These are phyloP conservation scores for Eucera pruinosa DNA, from an alignment of 2,888 invertebrate genomes.

Conservation along the genomic window DNA sequence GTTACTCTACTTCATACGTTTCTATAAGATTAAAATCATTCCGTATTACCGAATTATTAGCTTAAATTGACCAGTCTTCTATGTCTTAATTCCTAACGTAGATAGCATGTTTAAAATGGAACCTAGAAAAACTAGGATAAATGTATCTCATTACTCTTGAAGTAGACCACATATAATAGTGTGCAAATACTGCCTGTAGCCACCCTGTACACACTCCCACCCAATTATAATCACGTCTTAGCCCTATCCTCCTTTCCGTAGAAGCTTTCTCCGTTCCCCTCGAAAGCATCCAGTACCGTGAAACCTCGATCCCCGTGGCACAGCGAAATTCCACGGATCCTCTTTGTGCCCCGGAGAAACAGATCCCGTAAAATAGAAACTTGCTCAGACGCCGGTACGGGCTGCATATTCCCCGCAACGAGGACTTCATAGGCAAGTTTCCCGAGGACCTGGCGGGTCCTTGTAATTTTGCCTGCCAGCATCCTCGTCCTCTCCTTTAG, in stretches of 20 bases:
- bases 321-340: slow-evolving; percentile 49
- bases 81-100: no score
- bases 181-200: no score
- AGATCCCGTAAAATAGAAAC: slow-evolving; percentile 59
- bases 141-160: no score
- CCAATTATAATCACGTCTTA: slow-evolving; percentile 2
- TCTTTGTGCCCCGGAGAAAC: slow-evolving; percentile 51
- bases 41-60: no score
- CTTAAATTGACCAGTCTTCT: no score
- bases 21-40: no score
- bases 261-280: neutral
- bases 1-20: no score
- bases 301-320: slow-evolving; percentile 32
- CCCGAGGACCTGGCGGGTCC: slow-evolving; percentile 53
- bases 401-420: slow-evolving; percentile 60
- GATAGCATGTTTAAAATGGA: no score
- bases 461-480: slow-evolving; percentile 64
- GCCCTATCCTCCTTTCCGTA: neutral
- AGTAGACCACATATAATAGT: no score
- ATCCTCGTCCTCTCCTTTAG: slow-evolving; percentile 28
- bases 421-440: slow-evolving; percentile 55
- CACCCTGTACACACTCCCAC: neutral
- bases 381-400: slow-evolving; percentile 44
- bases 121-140: no score
- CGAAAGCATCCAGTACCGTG: slow-evolving; percentile 13